phyloP scores from a whole-genome alignment of 2,113 vertebrate species.

The Hassar affinis region DNA sequence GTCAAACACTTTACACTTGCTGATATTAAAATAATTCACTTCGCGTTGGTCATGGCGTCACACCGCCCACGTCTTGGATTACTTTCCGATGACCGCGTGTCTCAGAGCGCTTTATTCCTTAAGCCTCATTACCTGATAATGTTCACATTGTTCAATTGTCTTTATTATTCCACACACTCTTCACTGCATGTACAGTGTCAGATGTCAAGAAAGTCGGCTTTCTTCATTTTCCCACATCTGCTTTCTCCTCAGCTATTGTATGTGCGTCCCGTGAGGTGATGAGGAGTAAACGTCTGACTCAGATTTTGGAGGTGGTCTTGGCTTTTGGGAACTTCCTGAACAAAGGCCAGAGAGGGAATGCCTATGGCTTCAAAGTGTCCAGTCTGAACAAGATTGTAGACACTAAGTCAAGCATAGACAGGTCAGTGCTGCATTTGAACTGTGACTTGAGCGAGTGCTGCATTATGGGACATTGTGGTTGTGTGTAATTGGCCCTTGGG shows the following conservation, averaged over 20 bases:
- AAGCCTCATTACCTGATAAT: not conserved
- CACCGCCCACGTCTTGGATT: not conserved
- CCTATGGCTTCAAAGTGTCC: slow-evolving; percentile 94
- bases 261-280: slow-evolving; percentile 86
- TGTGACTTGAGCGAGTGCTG: not conserved
- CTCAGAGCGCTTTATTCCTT: not conserved
- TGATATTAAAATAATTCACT: not conserved
- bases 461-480: not conserved
- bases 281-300: slow-evolving; percentile 84
- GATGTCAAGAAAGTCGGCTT: not conserved
- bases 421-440: slow-evolving; percentile 73
- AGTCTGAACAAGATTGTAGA: slow-evolving; percentile 98
- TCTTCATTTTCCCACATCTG: not conserved
- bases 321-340: slow-evolving; percentile 99
- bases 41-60: not conserved
- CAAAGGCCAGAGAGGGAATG: slow-evolving; percentile 96
- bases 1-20: not conserved
- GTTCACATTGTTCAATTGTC: not conserved
- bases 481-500: not conserved
- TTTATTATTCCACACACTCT: not conserved
- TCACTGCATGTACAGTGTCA: not conserved
- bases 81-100: not conserved
- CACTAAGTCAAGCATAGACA: slow-evolving; percentile 98
- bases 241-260: slow-evolving; percentile 40
- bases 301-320: slow-evolving; percentile 94